Evolutionary conservation across 2,113 vertebrate genomes (phyloP).

Genomic region (Clarias gariepinus): DNA sequence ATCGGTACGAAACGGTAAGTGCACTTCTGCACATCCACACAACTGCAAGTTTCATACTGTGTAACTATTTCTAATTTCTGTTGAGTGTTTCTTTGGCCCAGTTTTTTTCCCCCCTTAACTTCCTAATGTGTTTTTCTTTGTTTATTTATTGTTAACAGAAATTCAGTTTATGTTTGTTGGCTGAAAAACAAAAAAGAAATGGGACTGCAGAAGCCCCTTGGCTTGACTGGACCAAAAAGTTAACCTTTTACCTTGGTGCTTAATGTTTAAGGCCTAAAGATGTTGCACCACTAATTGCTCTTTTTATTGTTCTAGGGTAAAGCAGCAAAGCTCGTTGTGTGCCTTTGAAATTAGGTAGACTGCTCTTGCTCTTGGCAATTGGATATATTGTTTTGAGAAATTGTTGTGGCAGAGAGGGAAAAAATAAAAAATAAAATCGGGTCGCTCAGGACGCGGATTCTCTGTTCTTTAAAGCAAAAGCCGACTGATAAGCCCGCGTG

Average conservation of each 20-base stretch:
- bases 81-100: not conserved
- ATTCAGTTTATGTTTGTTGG: not conserved
- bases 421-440: not conserved
- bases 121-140: not conserved
- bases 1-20: not conserved
- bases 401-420: not conserved
- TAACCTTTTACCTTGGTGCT: conserved; percentile 8
- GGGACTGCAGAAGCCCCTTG: not conserved
- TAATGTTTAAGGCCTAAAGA: not conserved
- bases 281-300: not conserved
- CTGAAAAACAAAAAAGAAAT: not conserved
- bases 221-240: not conserved
- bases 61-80: not conserved
- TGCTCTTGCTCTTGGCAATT: conserved; percentile 12
- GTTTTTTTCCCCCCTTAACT: not conserved
- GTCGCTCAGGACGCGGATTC: conserved; percentile 14
- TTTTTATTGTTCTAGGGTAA: not conserved
- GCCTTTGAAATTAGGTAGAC: conserved; percentile 3
- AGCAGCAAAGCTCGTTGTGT: not conserved
- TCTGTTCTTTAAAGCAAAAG: conserved; percentile 29
- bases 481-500: conserved; percentile 21
- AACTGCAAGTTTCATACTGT: not conserved
- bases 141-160: not conserved
- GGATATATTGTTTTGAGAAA: conserved; percentile 7
- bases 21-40: not conserved